Evolutionary conservation across 2,797 vertebrate genomes (phyloP).

Genomic region (Erethizon dorsatum): DNA sequence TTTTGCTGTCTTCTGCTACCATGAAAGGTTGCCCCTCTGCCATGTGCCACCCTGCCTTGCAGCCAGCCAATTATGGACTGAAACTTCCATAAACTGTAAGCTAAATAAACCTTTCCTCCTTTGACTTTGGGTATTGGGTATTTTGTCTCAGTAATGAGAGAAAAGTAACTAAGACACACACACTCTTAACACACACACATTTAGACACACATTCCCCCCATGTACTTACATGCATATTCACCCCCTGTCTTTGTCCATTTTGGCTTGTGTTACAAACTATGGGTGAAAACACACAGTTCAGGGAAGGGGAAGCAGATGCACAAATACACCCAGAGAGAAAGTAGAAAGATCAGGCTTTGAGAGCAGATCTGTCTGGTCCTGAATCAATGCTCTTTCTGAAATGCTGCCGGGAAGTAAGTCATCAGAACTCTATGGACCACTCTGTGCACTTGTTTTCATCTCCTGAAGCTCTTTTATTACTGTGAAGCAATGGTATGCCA

Average conservation of each 20-base stretch:
- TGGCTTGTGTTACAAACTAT: not conserved
- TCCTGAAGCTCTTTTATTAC: not conserved
- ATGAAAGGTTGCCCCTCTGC: too few relatives aligned
- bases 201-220: not conserved
- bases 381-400: not conserved
- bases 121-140: too few relatives aligned
- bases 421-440: not conserved
- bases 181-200: not conserved
- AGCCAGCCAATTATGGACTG: too few relatives aligned
- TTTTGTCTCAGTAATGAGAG: too few relatives aligned
- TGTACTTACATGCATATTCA: not conserved
- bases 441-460: not conserved
- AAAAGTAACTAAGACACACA: not conserved
- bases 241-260: not conserved
- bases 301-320: not conserved
- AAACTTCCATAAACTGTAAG: too few relatives aligned
- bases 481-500: not conserved
- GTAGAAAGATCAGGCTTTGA: not conserved
- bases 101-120: too few relatives aligned
- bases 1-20: too few relatives aligned
- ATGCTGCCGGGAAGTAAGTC: not conserved
- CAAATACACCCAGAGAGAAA: conserved; percentile 18
- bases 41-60: too few relatives aligned
- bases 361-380: not conserved
- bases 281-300: not conserved